Base-by-base conservation (phyloP, 1,140 invertebrate genomes). In the Saccostrea cuccullata region DNA sequence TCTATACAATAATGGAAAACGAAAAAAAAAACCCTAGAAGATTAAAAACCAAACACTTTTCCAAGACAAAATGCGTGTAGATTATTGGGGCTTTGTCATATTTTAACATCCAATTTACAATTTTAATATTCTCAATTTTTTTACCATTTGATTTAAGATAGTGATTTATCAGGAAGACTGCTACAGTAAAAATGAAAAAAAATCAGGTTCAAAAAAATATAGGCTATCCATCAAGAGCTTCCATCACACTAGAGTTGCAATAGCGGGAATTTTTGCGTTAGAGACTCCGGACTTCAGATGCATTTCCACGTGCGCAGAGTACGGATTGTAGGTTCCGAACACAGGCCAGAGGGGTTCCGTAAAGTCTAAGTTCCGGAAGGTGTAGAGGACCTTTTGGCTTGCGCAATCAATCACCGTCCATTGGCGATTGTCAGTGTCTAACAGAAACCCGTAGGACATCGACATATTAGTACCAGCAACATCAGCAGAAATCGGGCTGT, bases 291-390 rank as follows among this genome's bases (percentile, higher is more conserved):
- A 89, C 86, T 89, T 91, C 15, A 91, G 88, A 36, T 89, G 86
- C 56, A 91, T 86, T 56, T 91, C 90, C 26, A 91, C 90, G 55
- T 90, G 90, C 2, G 89, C 90, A n/a, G 89, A 90, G 60, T 90
- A 91, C 2, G 90, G 90, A 20, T 91, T 91, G 86, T 91, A 91
- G 23, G 90, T 91, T 17, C 90, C 90, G 86, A 91, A 91, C 58
- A 91, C 88, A 1, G 90, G 90, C 90, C 90, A 91, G 1, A 91
- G 84, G 8, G 90, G 90, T 56, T 91, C 90, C 36, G 89, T 89
- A 36, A 88, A 89, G 64, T 91, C 90, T 47, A 91, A 85, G 60
- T 90, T 90, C 23, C 55, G 77, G 84, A 91, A 91, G 6, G 47
- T 87, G 36, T 88, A 90, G 56, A 91, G 64, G 26, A 86, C 56